A percentile compares a stretch with the other conserved stretches of the same genome.
phyloP scores from a whole-genome alignment of 2,888 invertebrate genomes.

The Dasysyrphus albostriatus region DNA sequence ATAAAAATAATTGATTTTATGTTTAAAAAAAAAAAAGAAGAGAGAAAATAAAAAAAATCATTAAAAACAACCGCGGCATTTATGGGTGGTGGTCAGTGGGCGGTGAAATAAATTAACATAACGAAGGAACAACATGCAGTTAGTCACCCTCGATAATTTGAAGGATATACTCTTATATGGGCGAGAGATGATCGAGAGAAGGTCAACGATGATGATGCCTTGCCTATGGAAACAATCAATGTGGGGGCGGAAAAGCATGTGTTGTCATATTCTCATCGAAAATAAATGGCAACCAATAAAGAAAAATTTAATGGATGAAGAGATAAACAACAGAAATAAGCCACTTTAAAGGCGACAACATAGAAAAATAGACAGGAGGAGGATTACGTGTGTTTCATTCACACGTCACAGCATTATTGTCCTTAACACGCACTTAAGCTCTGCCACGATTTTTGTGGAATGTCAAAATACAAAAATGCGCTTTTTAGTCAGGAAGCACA shows the following conservation, averaged over 20 bases:
- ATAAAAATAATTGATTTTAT: conserved; percentile 72
- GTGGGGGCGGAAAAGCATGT: conserved; percentile 23
- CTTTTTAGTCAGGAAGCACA: conserved; percentile 9
- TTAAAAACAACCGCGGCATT: conserved; percentile 34
- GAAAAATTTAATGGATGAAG: neutral
- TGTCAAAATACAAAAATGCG: conserved; percentile 25
- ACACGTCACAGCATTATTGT: conserved; percentile 18
- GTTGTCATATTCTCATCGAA: conserved; percentile 16
- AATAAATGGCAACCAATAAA: conserved; percentile 28
- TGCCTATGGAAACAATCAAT: conserved; percentile 2
- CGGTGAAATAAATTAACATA: conserved; percentile 55
- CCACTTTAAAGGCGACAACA: conserved; percentile 25
- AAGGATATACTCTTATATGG: conserved; percentile 22
- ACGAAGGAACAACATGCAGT: conserved; percentile 38
- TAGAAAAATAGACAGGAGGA: neutral
- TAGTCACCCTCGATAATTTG: conserved; percentile 45
- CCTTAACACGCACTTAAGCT: conserved; percentile 38
- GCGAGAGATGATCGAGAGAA: conserved; percentile 37
- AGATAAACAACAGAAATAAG: conserved; percentile 25
- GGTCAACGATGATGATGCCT: conserved; percentile 4
- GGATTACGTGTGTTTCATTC: neutral
- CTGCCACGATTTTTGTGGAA: neutral
- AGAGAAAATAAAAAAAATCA: conserved; percentile 37
- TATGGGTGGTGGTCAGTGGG: conserved; percentile 32
- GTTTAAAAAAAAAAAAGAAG: conserved; percentile 26